These are phyloP conservation scores for Melinopterus prodromus DNA, from an alignment of 2,888 invertebrate genomes.

Conservation along the genomic window DNA sequence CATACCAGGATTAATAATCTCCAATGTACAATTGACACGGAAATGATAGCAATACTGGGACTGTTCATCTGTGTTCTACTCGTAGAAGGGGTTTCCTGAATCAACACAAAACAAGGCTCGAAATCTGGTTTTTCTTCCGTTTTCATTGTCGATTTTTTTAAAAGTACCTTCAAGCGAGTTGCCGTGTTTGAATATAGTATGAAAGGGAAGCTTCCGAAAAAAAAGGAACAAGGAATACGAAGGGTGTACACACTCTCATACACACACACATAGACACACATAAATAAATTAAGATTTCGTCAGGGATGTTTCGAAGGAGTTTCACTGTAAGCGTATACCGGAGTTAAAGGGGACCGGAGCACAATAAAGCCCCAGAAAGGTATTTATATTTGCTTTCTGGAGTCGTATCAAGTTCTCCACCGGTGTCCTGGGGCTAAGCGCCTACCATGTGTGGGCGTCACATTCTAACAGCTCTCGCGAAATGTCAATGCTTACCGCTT, in stretches of 20 bases:
- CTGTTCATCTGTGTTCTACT: too few relatives aligned
- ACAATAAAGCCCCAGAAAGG: conserved; percentile 44
- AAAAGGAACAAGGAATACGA: background rate
- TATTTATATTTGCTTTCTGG: conserved; percentile 51
- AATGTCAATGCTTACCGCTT: conserved; percentile 55
- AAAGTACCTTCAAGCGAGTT: background rate
- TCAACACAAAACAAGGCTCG: too few relatives aligned
- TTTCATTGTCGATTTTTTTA: background rate
- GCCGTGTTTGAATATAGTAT: background rate
- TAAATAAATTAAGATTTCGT: conserved; percentile 4
- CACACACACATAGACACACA: background rate
- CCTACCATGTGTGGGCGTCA: conserved; percentile 49
- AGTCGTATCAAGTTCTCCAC: conserved; percentile 46
- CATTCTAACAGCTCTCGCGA: conserved; percentile 55
- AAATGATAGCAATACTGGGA: too few relatives aligned
- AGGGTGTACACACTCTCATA: background rate
- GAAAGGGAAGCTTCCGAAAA: background rate
- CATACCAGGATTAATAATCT: too few relatives aligned
- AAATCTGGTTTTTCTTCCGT: background rate
- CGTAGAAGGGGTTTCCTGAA: too few relatives aligned
- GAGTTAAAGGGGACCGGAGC: conserved; percentile 10
- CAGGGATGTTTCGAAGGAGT: conserved; percentile 4
- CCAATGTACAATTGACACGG: too few relatives aligned
- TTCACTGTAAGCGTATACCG: background rate
- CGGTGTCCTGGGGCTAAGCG: conserved; percentile 41